Conservation (phyloP, 1,140 invertebrate genomes). For the Polypedilum vanderplanki region DNA sequence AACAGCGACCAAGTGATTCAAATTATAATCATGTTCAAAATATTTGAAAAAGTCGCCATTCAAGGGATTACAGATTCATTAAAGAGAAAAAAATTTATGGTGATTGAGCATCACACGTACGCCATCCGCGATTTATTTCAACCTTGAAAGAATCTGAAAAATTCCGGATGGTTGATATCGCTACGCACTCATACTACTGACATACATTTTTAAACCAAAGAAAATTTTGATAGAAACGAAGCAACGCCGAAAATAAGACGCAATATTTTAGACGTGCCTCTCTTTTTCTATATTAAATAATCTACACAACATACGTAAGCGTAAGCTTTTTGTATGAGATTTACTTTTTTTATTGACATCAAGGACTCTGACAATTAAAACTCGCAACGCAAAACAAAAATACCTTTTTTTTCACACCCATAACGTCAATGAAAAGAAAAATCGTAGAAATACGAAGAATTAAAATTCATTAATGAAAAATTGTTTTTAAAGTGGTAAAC, state of each 20-base stretch:
- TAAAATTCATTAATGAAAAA: too few species aligned
- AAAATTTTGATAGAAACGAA: background rate
- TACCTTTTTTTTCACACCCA: too few species aligned
- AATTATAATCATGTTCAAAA: background rate
- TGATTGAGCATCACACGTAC: background rate
- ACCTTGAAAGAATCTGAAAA: background rate
- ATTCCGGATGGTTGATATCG: background rate
- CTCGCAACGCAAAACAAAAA: too few species aligned
- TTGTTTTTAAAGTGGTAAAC: too few species aligned
- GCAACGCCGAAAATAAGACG: background rate
- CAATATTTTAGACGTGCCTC: background rate
- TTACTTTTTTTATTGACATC: too few species aligned
- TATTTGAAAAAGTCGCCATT: background rate
- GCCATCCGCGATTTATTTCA: background rate
- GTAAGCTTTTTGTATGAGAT: too few species aligned
- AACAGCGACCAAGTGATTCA: too few species aligned
- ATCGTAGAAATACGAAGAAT: too few species aligned
- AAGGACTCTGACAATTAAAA: too few species aligned
- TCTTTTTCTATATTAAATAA: too few species aligned
- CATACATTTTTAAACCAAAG: background rate
- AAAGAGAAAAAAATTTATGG: background rate
- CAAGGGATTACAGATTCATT: background rate
- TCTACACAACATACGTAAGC: too few species aligned
- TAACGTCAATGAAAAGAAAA: too few species aligned
- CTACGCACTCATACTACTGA: background rate